Evolutionary conservation across 2,113 vertebrate genomes (phyloP), one percentile per base, ranked within the genome.

Genomic region (Otocyon megalotis): DNA sequence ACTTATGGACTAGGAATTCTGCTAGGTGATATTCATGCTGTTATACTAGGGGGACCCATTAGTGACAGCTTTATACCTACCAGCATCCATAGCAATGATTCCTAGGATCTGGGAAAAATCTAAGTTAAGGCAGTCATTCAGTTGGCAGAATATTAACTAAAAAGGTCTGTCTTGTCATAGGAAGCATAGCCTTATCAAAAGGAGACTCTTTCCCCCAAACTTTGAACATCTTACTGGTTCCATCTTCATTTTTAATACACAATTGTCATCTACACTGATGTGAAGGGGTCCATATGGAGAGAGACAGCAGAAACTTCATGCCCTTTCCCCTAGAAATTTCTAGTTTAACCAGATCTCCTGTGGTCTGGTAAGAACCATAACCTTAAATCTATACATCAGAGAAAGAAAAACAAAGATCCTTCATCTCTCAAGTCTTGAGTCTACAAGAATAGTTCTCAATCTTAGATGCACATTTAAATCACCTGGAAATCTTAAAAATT

Each of bases 281-380:
- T 28, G 15, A 93, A 79, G 32, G 56, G 37, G 43, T 15, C 8
- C 6, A 3, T 58, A 58, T 2, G 17, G 26, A 88, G 43, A 93
- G 14, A 88, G 50, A 88, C 0, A 26, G 43, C 30, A 58, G 53
- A 4, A 65, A 65, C 7, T 8, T 81, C 88, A 30, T 62, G n/a
- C 53, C 74, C 20, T 96, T 83, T 87, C 76, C 48, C 22, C 24
- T 54, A 76, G 50, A 93, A 50, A 62, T 53, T 50, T 94, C 74
- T 90, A 69, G 26, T 6, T 93, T 72, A 79, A 43, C 17, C 11
- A 62, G 56, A 65, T 81, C 50, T 50, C 82, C 48, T 53, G 10
- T 63, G 30, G 22, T 10, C 26, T 2, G 3, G 10, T 32, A 28
- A 9, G 17, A 77, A 24, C 4, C 20, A 69, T 71, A 80, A 69